A percentile compares a stretch with the other conserved stretches of the same genome.
These are phyloP conservation scores for Callosobruchus maculatus DNA, from an alignment of 2,888 invertebrate species.

Conservation along the genomic window DNA sequence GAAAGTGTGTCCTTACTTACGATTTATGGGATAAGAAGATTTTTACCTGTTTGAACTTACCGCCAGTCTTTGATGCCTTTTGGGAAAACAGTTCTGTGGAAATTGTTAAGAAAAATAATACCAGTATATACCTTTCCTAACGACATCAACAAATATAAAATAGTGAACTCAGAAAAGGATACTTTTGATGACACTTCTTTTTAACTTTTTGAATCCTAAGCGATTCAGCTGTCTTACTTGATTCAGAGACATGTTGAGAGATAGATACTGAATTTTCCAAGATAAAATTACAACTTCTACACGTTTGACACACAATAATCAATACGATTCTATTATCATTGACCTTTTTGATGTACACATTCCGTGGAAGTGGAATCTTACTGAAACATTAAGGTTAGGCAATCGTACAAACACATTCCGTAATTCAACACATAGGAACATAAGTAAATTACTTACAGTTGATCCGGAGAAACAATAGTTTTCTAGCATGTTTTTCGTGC, in stretches of 20 bases:
- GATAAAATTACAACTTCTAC: background rate
- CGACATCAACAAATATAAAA: background rate
- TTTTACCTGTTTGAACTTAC: background rate
- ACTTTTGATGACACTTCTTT: background rate
- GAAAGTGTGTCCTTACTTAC: too few species aligned
- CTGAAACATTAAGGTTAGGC: background rate
- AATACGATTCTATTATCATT: background rate
- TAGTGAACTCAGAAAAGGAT: background rate
- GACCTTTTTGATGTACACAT: background rate
- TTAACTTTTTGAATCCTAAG: background rate
- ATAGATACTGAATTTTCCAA: background rate
- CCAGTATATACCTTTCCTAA: too few species aligned
- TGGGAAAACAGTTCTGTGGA: background rate
- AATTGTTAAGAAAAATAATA: background rate
- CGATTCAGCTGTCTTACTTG: background rate
- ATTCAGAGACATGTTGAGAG: background rate
- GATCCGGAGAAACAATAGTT: background rate
- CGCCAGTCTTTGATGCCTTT: background rate
- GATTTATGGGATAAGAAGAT: too few species aligned
- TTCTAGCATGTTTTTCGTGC: background rate
- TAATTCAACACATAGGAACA: background rate
- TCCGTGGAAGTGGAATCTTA: background rate
- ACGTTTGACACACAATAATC: background rate
- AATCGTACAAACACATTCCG: background rate
- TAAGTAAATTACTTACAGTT: background rate